Percentiles rank a stretch among this genome's conserved stretches.
Evolutionary conservation across 2,888 invertebrate genomes (phyloP).

Genomic region (Acleris cristana): DNA sequence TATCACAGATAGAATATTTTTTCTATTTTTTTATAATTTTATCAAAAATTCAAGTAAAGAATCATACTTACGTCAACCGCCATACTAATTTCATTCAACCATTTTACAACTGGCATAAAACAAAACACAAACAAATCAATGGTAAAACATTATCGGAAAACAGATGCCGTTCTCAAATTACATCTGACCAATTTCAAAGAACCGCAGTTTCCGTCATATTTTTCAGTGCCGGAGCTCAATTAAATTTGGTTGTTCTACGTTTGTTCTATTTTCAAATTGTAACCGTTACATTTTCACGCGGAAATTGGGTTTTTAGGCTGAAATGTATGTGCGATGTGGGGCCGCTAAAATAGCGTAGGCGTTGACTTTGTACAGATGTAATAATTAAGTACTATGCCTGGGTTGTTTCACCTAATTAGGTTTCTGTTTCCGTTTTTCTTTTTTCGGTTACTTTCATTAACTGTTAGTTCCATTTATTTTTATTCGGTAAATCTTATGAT

Average conservation of each 20-base stretch:
- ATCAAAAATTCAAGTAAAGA: background rate
- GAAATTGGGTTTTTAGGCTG: slow-evolving; percentile 66
- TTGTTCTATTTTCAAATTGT: slow-evolving; percentile 42
- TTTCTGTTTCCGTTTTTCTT: slow-evolving; percentile 17
- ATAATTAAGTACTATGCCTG: background rate
- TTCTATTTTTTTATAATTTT: too few relatives aligned
- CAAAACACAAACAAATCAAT: slow-evolving; percentile 44
- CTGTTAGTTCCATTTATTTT: background rate
- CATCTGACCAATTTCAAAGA: slow-evolving; percentile 16
- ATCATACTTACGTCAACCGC: background rate
- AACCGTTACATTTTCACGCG: slow-evolving; percentile 39
- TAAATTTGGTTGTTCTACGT: slow-evolving; percentile 19
- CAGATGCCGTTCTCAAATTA: slow-evolving; percentile 43
- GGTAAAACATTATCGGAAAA: slow-evolving; percentile 45
- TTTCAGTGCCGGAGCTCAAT: background rate
- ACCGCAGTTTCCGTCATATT: background rate
- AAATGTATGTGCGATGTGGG: slow-evolving; percentile 49
- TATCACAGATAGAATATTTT: too few relatives aligned
- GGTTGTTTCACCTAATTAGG: slow-evolving; percentile 8
- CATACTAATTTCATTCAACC: slow-evolving; percentile 15
- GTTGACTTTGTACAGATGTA: too few relatives aligned
- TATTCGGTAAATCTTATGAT: background rate
- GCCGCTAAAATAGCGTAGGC: slow-evolving; percentile 45
- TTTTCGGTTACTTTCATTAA: background rate
- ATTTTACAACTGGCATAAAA: slow-evolving; percentile 34